phyloP scores from a whole-genome alignment of 2,888 invertebrate species.

The Ariolimax columbianus region DNA sequence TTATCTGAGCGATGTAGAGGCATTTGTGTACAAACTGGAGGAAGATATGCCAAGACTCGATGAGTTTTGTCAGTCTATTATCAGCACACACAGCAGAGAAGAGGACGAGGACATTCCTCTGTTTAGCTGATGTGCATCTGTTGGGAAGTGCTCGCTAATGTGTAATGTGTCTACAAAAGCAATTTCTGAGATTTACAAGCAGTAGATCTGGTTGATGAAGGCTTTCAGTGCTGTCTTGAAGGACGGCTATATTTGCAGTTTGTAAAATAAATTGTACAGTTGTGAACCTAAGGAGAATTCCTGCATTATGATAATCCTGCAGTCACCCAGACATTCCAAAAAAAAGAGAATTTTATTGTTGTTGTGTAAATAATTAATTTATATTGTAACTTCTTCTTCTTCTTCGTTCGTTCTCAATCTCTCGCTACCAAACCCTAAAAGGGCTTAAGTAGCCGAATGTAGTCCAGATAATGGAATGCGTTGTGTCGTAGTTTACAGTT shows the following conservation, averaged over 20 bases:
- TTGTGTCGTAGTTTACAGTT: no score
- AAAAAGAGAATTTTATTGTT: no score
- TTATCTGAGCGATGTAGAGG: slow-evolving; percentile 48
- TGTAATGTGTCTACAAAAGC: neutral
- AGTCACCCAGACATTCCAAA: neutral
- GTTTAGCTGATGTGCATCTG: slow-evolving; percentile 33
- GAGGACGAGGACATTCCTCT: slow-evolving; percentile 34
- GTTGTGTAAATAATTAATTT: no score
- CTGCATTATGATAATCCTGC: neutral
- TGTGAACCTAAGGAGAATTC: neutral
- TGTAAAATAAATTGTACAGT: neutral
- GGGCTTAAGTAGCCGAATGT: no score
- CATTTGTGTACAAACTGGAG: slow-evolving; percentile 41
- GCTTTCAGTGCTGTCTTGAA: neutral
- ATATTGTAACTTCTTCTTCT: no score
- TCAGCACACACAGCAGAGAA: slow-evolving; percentile 46
- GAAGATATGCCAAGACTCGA: slow-evolving; percentile 50
- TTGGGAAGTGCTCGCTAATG: neutral
- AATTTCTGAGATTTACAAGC: no score
- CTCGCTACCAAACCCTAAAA: no score
- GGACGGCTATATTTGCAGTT: neutral
- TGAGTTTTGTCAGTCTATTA: slow-evolving; percentile 51
- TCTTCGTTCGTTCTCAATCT: no score
- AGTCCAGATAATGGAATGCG: no score
- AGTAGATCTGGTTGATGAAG: neutral